phyloP scores from a whole-genome alignment of 2,888 invertebrate genomes.

The Hypomecis atomaria region DNA sequence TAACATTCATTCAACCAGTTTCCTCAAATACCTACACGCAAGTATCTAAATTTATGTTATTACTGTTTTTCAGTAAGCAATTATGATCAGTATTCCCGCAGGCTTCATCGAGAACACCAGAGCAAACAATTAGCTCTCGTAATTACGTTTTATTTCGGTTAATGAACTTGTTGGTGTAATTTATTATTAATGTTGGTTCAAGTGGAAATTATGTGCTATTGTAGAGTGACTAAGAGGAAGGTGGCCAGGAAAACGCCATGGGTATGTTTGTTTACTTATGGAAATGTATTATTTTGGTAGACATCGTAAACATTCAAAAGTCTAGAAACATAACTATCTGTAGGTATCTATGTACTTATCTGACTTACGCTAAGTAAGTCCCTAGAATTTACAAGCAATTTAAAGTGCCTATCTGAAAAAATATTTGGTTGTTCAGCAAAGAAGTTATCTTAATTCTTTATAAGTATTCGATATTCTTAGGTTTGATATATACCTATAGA shows the following conservation, averaged over 20 bases:
- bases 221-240: conserved; percentile 24
- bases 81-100: conserved; percentile 55
- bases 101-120: conserved; percentile 51
- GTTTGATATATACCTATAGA: too few relatives aligned
- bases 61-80: conserved; percentile 53
- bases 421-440: too few relatives aligned
- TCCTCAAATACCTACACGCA: conserved; percentile 46
- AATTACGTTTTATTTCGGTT: neutral
- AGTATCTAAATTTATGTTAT: conserved; percentile 50
- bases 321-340: too few relatives aligned
- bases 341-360: too few relatives aligned
- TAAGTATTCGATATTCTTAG: too few relatives aligned
- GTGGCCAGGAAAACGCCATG: conserved; percentile 15
- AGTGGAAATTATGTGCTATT: conserved; percentile 34
- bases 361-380: too few relatives aligned
- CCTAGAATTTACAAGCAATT: too few relatives aligned
- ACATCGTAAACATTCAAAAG: too few relatives aligned
- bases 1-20: conserved; percentile 42
- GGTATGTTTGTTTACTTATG: conserved; percentile 26
- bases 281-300: neutral
- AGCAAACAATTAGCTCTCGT: conserved; percentile 35
- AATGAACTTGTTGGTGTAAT: conserved; percentile 1
- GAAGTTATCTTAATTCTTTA: too few relatives aligned
- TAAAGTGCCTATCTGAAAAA: too few relatives aligned
- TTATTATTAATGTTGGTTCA: conserved; percentile 24